These are phyloP conservation scores for Scartelaos histophorus DNA, from an alignment of 2,113 vertebrate species.

Conservation along the genomic window DNA sequence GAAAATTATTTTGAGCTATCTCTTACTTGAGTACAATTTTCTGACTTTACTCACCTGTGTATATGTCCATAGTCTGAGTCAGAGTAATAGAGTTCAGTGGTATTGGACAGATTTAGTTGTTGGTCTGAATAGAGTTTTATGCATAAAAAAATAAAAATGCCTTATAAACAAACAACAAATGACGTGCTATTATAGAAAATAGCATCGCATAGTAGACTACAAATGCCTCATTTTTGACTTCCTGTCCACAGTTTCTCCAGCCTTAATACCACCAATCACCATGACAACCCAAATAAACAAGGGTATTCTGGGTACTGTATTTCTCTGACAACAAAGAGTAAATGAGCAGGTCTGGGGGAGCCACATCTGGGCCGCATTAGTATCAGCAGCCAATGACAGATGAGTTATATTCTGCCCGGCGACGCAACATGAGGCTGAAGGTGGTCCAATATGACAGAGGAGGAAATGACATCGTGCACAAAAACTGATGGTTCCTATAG, in stretches of 20 bases:
- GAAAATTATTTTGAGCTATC: too few species aligned
- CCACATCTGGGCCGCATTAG: slow-evolving; percentile 54
- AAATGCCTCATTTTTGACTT: slow-evolving; percentile 1
- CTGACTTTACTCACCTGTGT: too few species aligned
- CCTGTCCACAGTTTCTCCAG: slow-evolving; percentile 16
- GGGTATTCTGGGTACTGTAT: slow-evolving; percentile 38
- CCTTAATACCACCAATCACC: slow-evolving; percentile 25
- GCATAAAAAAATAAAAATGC: too few species aligned
- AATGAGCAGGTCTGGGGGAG: slow-evolving; percentile 8
- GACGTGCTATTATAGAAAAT: neutral
- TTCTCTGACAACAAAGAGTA: slow-evolving; percentile 22
- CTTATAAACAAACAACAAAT: too few species aligned
- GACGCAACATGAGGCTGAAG: slow-evolving; percentile 26
- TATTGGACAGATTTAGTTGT: too few species aligned
- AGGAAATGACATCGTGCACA: slow-evolving; percentile 51
- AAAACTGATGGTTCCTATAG: slow-evolving; percentile 26
- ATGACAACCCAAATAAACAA: slow-evolving; percentile 46
- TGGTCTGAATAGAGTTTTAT: too few species aligned
- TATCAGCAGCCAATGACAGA: slow-evolving; percentile 44
- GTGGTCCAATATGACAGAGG: slow-evolving; percentile 26
- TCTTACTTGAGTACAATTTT: too few species aligned
- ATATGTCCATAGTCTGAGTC: too few species aligned
- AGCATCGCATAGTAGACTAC: neutral
- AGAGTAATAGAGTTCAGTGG: too few species aligned
- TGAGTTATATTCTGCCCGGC: slow-evolving; percentile 22